Evolutionary conservation across 2,888 invertebrate species (phyloP).

Genomic region (Portevinia maculata): DNA sequence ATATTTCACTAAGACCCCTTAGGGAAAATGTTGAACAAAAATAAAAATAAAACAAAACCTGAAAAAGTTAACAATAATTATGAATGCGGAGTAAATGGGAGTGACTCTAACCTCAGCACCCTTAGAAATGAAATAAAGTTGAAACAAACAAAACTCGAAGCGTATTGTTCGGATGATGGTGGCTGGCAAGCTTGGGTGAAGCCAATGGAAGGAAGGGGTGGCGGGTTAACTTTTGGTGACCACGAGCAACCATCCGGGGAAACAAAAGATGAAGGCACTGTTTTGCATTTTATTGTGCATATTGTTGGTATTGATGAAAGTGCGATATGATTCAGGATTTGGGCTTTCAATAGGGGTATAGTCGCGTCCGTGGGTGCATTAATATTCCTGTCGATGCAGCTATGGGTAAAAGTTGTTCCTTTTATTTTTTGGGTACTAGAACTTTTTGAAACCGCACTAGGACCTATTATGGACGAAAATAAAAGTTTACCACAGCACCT

Average conservation of each 20-base stretch:
- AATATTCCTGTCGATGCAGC: conserved; percentile 66
- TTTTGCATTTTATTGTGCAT: conserved; percentile 73
- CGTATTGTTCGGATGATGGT: conserved; percentile 14
- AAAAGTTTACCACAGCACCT: conserved; percentile 43
- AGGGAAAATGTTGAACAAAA: conserved; percentile 15
- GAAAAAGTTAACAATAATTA: conserved; percentile 71
- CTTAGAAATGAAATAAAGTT: conserved; percentile 53
- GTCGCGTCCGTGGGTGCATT: conserved; percentile 54
- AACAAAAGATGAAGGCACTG: conserved; percentile 71
- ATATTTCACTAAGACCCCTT: conserved; percentile 35
- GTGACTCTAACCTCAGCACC: conserved; percentile 39
- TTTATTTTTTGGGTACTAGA: conserved; percentile 36
- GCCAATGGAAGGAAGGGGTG: not conserved
- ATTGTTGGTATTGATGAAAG: conserved; percentile 74
- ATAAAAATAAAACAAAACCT: conserved; percentile 30
- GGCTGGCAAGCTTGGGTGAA: not conserved
- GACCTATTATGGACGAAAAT: conserved; percentile 30
- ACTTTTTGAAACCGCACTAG: conserved; percentile 42
- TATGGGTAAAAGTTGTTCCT: conserved; percentile 13
- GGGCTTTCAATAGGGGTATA: conserved; percentile 48
- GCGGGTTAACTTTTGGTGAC: conserved; percentile 49
- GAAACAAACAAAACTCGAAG: conserved; percentile 51
- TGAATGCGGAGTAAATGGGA: conserved; percentile 40
- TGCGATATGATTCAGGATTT: conserved; percentile 71
- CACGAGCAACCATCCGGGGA: conserved; percentile 38